Base-by-base conservation (phyloP, 2,888 invertebrate genomes). In the Oscheius sp. region DNA sequence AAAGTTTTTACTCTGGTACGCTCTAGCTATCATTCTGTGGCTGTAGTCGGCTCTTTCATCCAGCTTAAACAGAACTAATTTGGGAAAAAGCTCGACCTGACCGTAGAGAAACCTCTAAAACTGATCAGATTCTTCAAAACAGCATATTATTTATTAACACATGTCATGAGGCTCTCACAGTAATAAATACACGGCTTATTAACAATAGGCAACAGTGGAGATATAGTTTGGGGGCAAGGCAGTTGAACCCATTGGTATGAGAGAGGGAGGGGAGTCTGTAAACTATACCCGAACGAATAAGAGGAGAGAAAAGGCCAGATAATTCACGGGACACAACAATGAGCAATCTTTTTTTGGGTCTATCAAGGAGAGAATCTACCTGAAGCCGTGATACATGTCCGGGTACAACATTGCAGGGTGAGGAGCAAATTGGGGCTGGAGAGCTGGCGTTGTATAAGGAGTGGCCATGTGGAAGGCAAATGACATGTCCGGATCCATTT, bases 401-500 rank as follows among this genome's bases (percentile, higher is more conserved):
- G 68, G 68, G 11, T 68, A 33, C 21, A 55, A 42, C 53, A 68
- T 55, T 21, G 21, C 21, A 11, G 55, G n/a, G 1, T n/a, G 55
- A 35, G 11, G 68, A 37, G 68, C n/a, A 35, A 21, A 37, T 29
- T 32, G 42, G 35, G 55, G 55, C 9, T 32, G 53, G 29, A 37
- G 55, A 29, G 66, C 51, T 33, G 68, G 68, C 5, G 53, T 5
- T 2, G n/a, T 4, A 29, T 68, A 68, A 10, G 68, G 68, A 53
- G 35, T 35, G 35, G 68, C 7, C 37, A 68, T 3, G 37, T 11
- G 42, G 1, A 48, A 55, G 33, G 53, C 21, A 55, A 68, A 68
- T 3, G 66, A 13, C 66, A 68, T 68, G 9, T 72, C 72, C n/a
- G 59, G 33, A 7, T 72, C 72, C 13, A 60, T 51, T 47, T 72